phyloP scores from a whole-genome alignment of 2,797 vertebrate genomes.

The Xenentodon cancila region DNA sequence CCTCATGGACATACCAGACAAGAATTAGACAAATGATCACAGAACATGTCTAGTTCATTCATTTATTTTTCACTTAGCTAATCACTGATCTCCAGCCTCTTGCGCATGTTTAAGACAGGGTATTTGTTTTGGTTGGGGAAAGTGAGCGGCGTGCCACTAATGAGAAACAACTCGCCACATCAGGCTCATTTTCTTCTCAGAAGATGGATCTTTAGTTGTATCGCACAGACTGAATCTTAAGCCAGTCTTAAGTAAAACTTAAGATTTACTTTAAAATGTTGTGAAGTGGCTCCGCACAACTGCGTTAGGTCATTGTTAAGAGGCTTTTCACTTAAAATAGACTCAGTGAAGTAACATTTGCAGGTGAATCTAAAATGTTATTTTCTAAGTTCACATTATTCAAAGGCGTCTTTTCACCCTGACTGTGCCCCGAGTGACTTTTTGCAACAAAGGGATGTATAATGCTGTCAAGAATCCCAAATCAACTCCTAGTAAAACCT shows the following conservation, averaged over 20 bases:
- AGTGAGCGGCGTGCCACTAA: slow-evolving; percentile 46
- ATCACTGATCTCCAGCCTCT: slow-evolving; percentile 66
- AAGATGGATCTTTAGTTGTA: slow-evolving; percentile 43
- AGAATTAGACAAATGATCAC: slow-evolving; percentile 70
- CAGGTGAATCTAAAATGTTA: too few relatives aligned
- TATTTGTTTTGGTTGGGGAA: slow-evolving; percentile 52
- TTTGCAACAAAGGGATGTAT: neutral
- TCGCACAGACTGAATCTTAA: neutral
- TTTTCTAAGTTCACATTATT: neutral
- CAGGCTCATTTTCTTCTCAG: slow-evolving; percentile 48
- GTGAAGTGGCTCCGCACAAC: neutral
- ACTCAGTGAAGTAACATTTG: too few relatives aligned
- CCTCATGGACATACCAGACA: slow-evolving; percentile 35
- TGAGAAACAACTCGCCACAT: slow-evolving; percentile 63
- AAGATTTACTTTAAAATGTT: neutral
- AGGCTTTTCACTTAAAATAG: too few relatives aligned
- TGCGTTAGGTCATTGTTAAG: too few relatives aligned
- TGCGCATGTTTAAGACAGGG: slow-evolving; percentile 34
- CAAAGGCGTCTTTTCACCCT: neutral
- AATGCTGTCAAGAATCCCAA: neutral
- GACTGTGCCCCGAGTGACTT: neutral
- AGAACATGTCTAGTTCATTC: slow-evolving; percentile 62
- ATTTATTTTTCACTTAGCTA: slow-evolving; percentile 65
- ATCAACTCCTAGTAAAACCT: neutral
- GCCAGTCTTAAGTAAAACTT: neutral